A percentile compares a stretch with the other conserved stretches of the same genome.
Evolutionary conservation across 2,888 invertebrate species (phyloP).

Genomic region (Tetramorium bicarinatum): DNA sequence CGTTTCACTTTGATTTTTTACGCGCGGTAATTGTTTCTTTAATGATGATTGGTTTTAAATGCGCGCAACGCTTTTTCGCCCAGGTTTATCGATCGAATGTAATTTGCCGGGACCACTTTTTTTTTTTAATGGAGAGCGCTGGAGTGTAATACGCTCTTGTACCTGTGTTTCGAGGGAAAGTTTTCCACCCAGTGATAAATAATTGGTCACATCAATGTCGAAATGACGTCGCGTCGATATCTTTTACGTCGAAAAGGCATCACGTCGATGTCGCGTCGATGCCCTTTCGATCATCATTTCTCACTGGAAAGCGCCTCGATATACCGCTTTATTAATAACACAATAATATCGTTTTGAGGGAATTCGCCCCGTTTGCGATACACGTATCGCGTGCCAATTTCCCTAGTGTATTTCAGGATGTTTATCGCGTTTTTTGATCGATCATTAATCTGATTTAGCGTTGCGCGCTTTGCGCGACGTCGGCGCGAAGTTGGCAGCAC

Average conservation of each 20-base stretch:
- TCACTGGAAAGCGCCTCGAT: neutral
- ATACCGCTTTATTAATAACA: neutral
- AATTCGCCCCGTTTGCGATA: too few relatives aligned
- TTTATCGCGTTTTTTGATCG: neutral
- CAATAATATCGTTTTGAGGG: neutral
- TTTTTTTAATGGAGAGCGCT: neutral
- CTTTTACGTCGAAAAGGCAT: too few relatives aligned
- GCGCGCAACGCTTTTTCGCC: neutral
- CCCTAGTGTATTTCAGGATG: neutral
- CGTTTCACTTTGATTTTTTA: constrained; percentile 7
- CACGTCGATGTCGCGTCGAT: too few relatives aligned
- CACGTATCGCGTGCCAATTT: neutral
- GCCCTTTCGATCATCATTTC: too few relatives aligned
- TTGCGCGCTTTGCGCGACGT: neutral
- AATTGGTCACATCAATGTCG: too few relatives aligned
- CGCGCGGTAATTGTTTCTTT: constrained; percentile 14
- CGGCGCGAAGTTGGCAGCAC: neutral
- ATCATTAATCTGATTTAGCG: neutral
- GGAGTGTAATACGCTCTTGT: neutral
- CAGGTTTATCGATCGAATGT: neutral
- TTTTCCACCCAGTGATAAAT: too few relatives aligned
- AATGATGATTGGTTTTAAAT: neutral
- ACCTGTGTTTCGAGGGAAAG: neutral
- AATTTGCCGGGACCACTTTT: neutral
- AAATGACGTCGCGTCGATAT: too few relatives aligned